Evolutionary conservation across 2,888 invertebrate genomes (phyloP).

Genomic region (Geotrupes spiniger): DNA sequence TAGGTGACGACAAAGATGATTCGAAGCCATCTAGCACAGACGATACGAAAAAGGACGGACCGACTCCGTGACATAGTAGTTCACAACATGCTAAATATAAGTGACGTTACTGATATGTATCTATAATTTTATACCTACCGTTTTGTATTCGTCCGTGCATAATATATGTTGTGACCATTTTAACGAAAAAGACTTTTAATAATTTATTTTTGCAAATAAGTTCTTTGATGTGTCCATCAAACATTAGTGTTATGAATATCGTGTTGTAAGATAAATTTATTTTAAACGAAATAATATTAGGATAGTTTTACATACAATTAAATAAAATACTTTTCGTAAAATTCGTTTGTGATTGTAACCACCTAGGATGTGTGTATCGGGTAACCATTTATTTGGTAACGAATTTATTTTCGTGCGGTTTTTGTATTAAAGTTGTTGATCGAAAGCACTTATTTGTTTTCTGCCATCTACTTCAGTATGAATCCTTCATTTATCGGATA

Average conservation of each 20-base stretch:
- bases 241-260: constrained; percentile 11
- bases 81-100: constrained; percentile 37
- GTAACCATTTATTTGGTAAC: too few relatives aligned
- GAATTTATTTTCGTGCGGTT: too few relatives aligned
- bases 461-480: too few relatives aligned
- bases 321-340: constrained; percentile 9
- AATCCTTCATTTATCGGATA: too few relatives aligned
- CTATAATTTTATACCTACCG: constrained; percentile 18
- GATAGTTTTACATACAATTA: constrained; percentile 18
- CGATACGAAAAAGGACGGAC: constrained; percentile 66
- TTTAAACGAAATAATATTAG: constrained; percentile 18
- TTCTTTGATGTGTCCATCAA: constrained; percentile 6
- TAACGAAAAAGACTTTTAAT: constrained; percentile 12
- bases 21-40: constrained; percentile 59
- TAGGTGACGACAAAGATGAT: constrained; percentile 65
- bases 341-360: too few relatives aligned
- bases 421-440: too few relatives aligned
- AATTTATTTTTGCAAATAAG: constrained; percentile 16
- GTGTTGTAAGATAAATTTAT: constrained; percentile 1
- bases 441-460: too few relatives aligned
- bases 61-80: constrained; percentile 61
- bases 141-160: constrained; percentile 19
- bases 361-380: too few relatives aligned
- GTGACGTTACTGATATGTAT: constrained; percentile 20
- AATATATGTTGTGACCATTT: constrained; percentile 12